Evolutionary conservation across 2,113 vertebrate genomes (phyloP), one percentile per base, ranked within the genome.

Genomic region (Percina caprodes): DNA sequence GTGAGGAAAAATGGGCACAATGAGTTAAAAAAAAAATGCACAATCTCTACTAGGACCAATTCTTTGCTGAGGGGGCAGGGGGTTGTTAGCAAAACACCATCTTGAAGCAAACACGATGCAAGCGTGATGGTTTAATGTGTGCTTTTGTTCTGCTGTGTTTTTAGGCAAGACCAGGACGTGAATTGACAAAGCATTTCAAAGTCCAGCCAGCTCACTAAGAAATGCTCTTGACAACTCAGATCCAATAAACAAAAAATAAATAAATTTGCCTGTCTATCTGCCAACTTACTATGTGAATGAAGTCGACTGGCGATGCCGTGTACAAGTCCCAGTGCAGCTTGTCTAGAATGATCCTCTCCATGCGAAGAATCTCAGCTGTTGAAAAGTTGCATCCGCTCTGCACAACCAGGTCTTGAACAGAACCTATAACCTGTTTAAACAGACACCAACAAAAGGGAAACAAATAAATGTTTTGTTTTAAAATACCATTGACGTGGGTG

Each of bases 321-420:
- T 95, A 96, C 90, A 97, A 93, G 87, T 97, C 96, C 96, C 95
- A 95, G 72, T 96, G 94, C 93, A 97, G 95, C 90, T 96, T 97
- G 91, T 94, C 95, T 68, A 96, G 94, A 92, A 95, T 94, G 92
- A 95, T 94, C 90, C 96, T 94, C 94, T 97, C 96, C 96, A 95
- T 97, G 90, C 96, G 95, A 88, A 95, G 95, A 92, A 97, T 96
- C 92, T 98, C 95, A 8, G 94, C 95, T 30, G 95, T 95, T 54
- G 96, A 96, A 90, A 93, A 94, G 91, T 88, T 95, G 92, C 96
- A 97, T 80, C 94, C 94, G 84, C 95, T 96, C 94, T 91, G 95
- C 91, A 86, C 93, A 46, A 92, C 93, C 74, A 97, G 95, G 85
- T 88, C 95, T 92, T 91, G 96, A 81, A 97, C 92, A 21, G 79